These are phyloP conservation scores for Carpatolechia fugitivella DNA, from an alignment of 2,888 invertebrate genomes.

Conservation along the genomic window DNA sequence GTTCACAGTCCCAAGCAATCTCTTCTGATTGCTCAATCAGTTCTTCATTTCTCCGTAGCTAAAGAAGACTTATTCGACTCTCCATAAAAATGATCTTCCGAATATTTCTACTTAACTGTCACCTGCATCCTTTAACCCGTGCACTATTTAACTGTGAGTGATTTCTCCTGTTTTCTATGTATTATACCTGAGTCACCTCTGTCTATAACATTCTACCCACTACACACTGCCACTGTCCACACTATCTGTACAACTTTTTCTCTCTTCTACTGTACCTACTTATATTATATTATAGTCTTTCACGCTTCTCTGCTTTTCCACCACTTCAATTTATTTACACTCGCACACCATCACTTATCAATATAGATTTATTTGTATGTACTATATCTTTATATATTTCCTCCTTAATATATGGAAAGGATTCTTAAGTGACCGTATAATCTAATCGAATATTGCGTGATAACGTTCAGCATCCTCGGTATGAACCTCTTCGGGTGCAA, in stretches of 20 bases:
- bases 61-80: constrained; percentile 64
- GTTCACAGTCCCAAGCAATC: constrained; percentile 42
- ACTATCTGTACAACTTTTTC: constrained; percentile 68
- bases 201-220: constrained; percentile 61
- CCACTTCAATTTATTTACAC: constrained; percentile 64
- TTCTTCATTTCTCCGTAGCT: constrained; percentile 67
- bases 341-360: constrained; percentile 61
- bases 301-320: constrained; percentile 75
- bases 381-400: constrained; percentile 47
- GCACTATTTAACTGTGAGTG: constrained; percentile 75
- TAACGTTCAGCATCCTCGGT: constrained; percentile 97
- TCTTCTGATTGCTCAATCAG: constrained; percentile 54
- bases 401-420: constrained; percentile 58
- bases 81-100: constrained; percentile 67
- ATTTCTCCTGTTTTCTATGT: constrained; percentile 60
- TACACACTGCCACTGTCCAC: constrained; percentile 73
- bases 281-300: constrained; percentile 49
- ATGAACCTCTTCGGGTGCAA: constrained; percentile 99
- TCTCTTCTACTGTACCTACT: constrained; percentile 51
- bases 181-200: constrained; percentile 47
- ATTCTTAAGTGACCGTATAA: constrained; percentile 55
- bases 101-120: constrained; percentile 72
- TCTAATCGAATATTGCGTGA: constrained; percentile 77
- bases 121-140: constrained; percentile 72
- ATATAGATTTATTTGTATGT: constrained; percentile 47